phyloP scores from a whole-genome alignment of 2,888 invertebrate genomes.

The Xestia ashworthii region DNA sequence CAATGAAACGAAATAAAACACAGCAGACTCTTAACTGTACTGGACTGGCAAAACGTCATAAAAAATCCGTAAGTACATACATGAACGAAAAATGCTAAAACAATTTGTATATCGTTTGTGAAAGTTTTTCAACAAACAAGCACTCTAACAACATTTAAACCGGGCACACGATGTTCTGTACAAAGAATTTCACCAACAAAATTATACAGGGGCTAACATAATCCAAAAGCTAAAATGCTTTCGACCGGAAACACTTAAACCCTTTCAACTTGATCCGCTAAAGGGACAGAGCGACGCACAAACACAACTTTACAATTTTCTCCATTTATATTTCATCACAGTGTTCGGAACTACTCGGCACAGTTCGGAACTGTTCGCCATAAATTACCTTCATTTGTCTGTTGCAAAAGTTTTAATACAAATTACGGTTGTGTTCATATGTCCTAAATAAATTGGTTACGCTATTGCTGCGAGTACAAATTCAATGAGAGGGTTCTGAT shows the following conservation, averaged over 20 bases:
- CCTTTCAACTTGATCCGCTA: conserved; percentile 72
- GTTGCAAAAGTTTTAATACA: conserved; percentile 68
- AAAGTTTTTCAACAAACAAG: conserved; percentile 31
- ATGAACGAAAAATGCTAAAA: conserved; percentile 2
- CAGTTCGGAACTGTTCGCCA: conserved; percentile 58
- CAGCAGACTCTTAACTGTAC: not conserved
- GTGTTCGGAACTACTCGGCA: conserved; percentile 57
- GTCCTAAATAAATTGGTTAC: conserved; percentile 59
- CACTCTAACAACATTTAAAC: conserved; percentile 32
- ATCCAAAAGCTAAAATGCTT: conserved; percentile 73
- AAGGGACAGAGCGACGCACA: conserved; percentile 65
- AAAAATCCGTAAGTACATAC: not conserved
- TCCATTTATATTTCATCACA: conserved; percentile 77
- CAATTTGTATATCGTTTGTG: conserved; percentile 14
- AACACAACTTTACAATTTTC: conserved; percentile 76
- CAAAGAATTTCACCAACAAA: conserved; percentile 61
- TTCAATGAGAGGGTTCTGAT: conserved; percentile 58
- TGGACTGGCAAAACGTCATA: not conserved
- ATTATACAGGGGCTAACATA: conserved; percentile 70
- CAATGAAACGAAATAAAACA: not conserved
- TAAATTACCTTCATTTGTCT: conserved; percentile 72
- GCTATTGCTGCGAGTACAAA: conserved; percentile 48
- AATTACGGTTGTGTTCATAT: conserved; percentile 65
- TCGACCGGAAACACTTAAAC: conserved; percentile 73
- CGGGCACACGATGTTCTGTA: conserved; percentile 29